phyloP scores from a whole-genome alignment of 2,797 vertebrate genomes.

The Xyrichtys novacula region DNA sequence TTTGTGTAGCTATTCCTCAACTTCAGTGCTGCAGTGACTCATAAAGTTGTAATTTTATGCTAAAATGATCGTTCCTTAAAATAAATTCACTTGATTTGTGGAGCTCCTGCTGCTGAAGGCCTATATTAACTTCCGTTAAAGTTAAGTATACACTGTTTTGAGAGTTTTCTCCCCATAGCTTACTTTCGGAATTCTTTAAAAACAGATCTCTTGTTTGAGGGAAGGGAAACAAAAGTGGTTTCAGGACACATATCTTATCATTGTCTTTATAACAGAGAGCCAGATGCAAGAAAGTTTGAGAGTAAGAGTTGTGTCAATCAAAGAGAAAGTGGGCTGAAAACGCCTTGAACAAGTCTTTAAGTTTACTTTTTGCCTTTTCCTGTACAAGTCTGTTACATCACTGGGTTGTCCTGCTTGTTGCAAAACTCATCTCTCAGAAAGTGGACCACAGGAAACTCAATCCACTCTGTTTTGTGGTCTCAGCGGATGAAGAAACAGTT shows the following conservation, averaged over 20 bases:
- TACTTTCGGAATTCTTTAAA: neutral
- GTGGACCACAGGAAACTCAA: constrained; percentile 38
- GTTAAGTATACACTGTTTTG: neutral
- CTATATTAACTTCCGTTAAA: neutral
- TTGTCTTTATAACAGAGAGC: neutral
- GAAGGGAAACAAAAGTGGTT: neutral
- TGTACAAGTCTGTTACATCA: constrained; percentile 29
- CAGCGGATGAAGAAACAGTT: constrained; percentile 11
- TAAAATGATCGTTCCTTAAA: neutral
- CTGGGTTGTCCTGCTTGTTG: constrained; percentile 11
- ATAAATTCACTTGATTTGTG: neutral
- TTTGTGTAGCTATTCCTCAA: neutral
- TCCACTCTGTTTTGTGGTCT: constrained; percentile 36
- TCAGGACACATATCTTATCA: neutral
- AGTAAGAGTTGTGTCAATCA: neutral
- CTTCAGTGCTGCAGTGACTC: neutral
- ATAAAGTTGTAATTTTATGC: neutral
- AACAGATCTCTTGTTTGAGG: neutral
- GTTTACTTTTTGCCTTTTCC: constrained; percentile 1
- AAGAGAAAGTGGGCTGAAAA: constrained; percentile 4
- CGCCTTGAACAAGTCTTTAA: constrained; percentile 4
- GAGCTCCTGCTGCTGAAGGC: neutral
- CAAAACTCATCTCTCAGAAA: constrained; percentile 45
- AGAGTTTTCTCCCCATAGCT: neutral
- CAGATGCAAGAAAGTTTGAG: neutral